Evolutionary conservation across 2,113 vertebrate species (phyloP).

Genomic region (Dicrurus megarhynchus): DNA sequence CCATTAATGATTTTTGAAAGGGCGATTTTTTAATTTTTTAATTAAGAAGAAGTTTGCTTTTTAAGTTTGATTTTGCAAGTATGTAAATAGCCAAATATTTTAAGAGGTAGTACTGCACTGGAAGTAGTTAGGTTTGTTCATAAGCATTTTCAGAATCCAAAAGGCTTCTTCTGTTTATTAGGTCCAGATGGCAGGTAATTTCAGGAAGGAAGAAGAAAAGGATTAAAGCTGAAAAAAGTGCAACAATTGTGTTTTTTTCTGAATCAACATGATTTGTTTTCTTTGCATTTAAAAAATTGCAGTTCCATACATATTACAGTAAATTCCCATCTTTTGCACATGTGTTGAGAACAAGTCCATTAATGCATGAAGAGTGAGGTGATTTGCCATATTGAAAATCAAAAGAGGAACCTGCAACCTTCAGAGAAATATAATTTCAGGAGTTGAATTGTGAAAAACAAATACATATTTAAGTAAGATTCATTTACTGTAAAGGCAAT

Average conservation of each 20-base stretch:
- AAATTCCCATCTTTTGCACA: not conserved
- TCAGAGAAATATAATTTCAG: not conserved
- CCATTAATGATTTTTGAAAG: not conserved
- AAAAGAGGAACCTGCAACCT: not conserved
- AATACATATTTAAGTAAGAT: not conserved
- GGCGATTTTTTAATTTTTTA: not conserved
- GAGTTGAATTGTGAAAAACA: not conserved
- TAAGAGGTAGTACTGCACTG: not conserved
- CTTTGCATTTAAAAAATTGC: not conserved
- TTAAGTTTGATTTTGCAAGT: not conserved
- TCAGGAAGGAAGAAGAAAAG: not conserved
- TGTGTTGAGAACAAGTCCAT: not conserved
- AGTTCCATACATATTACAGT: not conserved
- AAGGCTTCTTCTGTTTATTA: not conserved
- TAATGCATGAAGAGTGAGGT: not conserved
- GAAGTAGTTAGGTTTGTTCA: not conserved
- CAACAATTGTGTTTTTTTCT: not conserved
- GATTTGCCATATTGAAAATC: not conserved
- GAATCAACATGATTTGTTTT: not conserved
- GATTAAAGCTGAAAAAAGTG: not conserved
- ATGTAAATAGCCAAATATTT: not conserved
- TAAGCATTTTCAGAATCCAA: not conserved
- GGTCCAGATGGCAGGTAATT: not conserved
- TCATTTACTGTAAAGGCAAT: not conserved
- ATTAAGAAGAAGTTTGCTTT: not conserved